Evolutionary conservation across 2,888 invertebrate species (phyloP).

Genomic region (Nemotelus nigrinus): DNA sequence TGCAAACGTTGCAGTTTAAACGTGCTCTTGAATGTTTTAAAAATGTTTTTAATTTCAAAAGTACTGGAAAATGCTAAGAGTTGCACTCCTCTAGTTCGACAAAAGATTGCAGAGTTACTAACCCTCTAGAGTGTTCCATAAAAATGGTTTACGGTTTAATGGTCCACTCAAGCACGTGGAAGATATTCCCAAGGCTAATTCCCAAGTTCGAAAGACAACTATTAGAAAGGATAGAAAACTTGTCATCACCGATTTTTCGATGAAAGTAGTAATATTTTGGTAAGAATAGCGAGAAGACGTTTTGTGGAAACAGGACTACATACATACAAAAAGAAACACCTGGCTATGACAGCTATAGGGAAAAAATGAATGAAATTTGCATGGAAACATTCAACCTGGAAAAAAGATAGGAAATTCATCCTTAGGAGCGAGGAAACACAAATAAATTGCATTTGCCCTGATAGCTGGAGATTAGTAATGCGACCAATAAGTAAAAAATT

Average conservation of each 20-base stretch:
- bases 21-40: not conserved
- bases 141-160: too few species aligned
- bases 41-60: not conserved
- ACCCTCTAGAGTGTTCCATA: not conserved
- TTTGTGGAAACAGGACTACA: not conserved
- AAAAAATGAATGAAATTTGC: too few species aligned
- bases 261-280: conserved; percentile 3
- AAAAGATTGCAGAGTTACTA: not conserved
- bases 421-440: too few species aligned
- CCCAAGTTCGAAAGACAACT: not conserved
- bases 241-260: not conserved
- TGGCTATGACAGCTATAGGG: too few species aligned
- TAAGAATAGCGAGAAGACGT: not conserved
- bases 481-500: not conserved
- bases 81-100: not conserved
- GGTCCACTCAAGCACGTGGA: not conserved
- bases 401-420: too few species aligned
- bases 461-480: not conserved
- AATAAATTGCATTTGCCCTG: not conserved
- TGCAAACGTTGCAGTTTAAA: not conserved
- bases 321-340: not conserved
- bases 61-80: not conserved
- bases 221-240: not conserved
- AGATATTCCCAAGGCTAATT: not conserved
- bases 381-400: too few species aligned